These are phyloP conservation scores for Elephantulus edwardii DNA, from an alignment of 2,113 vertebrate species.

Conservation along the genomic window DNA sequence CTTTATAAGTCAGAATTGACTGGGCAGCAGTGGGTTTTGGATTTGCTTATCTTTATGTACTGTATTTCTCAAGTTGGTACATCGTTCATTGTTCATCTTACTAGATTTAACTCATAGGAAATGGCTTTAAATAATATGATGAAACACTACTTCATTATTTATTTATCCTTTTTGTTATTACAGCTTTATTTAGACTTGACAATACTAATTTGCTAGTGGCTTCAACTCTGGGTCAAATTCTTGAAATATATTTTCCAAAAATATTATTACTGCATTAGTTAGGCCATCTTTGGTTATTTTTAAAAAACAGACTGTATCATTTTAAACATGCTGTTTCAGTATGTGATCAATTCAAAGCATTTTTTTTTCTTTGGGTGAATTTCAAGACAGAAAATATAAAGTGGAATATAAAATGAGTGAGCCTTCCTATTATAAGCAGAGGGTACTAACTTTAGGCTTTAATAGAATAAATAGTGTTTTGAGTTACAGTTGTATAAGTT, in stretches of 20 bases:
- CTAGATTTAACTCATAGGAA: conserved; percentile 19
- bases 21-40: too few relatives aligned
- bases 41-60: not conserved
- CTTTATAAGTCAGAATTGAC: too few relatives aligned
- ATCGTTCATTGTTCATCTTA: conserved; percentile 25
- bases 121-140: conserved; percentile 40
- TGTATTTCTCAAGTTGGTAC: not conserved
- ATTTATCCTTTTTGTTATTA: not conserved
- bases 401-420: not conserved
- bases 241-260: not conserved
- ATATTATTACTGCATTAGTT: not conserved
- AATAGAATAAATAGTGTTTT: conserved; percentile 9
- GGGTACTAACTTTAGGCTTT: conserved; percentile 20
- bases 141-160: not conserved
- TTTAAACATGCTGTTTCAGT: conserved; percentile 4
- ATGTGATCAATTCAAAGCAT: not conserved
- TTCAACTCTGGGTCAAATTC: conserved; percentile 26
- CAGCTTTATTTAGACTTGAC: conserved; percentile 33
- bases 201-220: not conserved
- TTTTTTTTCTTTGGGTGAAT: conserved; percentile 15
- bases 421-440: conserved; percentile 14
- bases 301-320: not conserved
- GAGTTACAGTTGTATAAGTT: not conserved
- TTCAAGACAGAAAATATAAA: conserved; percentile 31
- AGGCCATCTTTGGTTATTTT: not conserved